Conservation (phyloP, 2,888 invertebrate species). For the Caprella mutica region DNA sequence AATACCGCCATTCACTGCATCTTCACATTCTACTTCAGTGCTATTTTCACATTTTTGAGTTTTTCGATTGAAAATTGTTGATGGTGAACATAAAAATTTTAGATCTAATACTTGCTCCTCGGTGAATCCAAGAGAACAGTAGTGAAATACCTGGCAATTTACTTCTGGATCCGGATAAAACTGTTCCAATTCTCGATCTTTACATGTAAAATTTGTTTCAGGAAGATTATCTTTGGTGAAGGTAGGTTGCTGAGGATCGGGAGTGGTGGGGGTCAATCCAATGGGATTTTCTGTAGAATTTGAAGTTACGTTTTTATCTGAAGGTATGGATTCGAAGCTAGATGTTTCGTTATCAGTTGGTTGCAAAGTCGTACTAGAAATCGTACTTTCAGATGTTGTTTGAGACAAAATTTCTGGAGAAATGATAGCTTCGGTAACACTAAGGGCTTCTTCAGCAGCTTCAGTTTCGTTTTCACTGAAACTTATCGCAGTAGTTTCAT, state of each 20-base stretch:
- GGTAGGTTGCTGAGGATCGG: neutral
- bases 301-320: too few relatives aligned
- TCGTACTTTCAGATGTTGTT: constrained; percentile 4
- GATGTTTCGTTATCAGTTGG: neutral
- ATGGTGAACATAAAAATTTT: constrained; percentile 50
- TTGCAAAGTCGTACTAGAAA: neutral
- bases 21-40: constrained; percentile 35
- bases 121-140: constrained; percentile 51
- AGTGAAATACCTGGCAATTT: constrained; percentile 51
- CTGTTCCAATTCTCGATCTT: constrained; percentile 46
- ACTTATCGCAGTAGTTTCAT: too few relatives aligned
- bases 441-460: too few relatives aligned
- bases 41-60: constrained; percentile 45
- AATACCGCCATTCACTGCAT: neutral
- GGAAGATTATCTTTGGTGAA: constrained; percentile 21
- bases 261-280: neutral
- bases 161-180: constrained; percentile 48
- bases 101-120: constrained; percentile 49
- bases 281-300: too few relatives aligned
- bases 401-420: too few relatives aligned
- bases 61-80: constrained; percentile 47
- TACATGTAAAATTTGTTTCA: constrained; percentile 46
- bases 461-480: too few relatives aligned
- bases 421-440: too few relatives aligned
- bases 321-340: too few relatives aligned